These are phyloP conservation scores for Endomychus coccineus DNA, from an alignment of 2,888 invertebrate species.

Conservation along the genomic window DNA sequence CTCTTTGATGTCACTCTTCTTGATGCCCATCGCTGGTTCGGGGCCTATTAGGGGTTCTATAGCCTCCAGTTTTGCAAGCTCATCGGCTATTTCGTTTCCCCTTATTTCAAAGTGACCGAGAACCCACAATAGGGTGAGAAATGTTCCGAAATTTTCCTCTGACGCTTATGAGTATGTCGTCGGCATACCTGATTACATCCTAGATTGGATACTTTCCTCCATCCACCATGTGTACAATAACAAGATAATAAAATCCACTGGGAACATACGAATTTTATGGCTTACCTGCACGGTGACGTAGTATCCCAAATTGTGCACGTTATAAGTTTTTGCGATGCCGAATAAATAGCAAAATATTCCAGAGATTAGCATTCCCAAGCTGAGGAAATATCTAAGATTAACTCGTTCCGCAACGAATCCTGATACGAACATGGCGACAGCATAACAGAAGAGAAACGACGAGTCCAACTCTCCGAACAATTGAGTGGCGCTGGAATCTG, in stretches of 20 bases:
- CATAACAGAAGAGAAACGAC: conserved; percentile 86
- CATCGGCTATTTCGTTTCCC: too few species aligned
- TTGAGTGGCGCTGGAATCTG: conserved; percentile 65
- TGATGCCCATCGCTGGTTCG: too few species aligned
- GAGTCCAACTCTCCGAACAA: conserved; percentile 84
- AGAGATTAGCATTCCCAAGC: conserved; percentile 82
- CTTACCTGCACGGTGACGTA: conserved; percentile 77
- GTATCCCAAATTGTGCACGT: conserved; percentile 75
- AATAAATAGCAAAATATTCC: conserved; percentile 82
- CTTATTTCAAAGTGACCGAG: too few species aligned
- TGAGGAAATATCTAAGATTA: conserved; percentile 84
- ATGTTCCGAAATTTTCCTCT: too few species aligned
- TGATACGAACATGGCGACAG: conserved; percentile 83
- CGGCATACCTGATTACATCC: too few species aligned
- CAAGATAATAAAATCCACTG: not conserved
- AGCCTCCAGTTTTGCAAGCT: too few species aligned
- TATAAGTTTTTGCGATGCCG: conserved; percentile 74
- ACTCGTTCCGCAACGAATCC: conserved; percentile 91
- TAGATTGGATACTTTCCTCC: too few species aligned
- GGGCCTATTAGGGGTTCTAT: too few species aligned
- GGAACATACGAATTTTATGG: conserved; percentile 1
- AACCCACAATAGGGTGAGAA: too few species aligned
- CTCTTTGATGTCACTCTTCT: too few species aligned
- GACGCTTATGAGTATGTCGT: too few species aligned
- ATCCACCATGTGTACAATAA: not conserved